These are phyloP conservation scores for Hermaeophaga mercurialis DNA, from an alignment of 2,888 invertebrate species.

Conservation along the genomic window DNA sequence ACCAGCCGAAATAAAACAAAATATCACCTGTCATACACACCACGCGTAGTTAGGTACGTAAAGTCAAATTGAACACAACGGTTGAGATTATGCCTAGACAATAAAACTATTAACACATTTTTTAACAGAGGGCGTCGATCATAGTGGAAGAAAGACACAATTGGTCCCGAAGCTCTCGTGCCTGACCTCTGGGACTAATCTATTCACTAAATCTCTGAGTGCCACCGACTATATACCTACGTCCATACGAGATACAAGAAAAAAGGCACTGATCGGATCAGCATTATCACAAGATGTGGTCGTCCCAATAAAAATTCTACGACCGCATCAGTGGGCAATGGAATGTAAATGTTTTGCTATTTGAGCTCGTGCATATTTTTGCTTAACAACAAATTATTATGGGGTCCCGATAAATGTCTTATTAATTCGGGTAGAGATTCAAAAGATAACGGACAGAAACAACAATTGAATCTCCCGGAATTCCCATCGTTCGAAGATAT, in stretches of 20 bases:
- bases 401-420: conserved; percentile 84
- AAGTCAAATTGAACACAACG: conserved; percentile 58
- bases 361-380: conserved; percentile 76
- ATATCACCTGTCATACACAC: conserved; percentile 53
- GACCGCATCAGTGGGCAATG: conserved; percentile 44
- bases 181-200: conserved; percentile 43
- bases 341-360: conserved; percentile 44
- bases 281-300: conserved; percentile 48
- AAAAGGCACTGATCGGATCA: conserved; percentile 47
- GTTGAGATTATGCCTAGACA: conserved; percentile 50
- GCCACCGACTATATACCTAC: conserved; percentile 47
- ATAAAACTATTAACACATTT: conserved; percentile 50
- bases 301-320: conserved; percentile 47
- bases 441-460: conserved; percentile 85
- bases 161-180: conserved; percentile 45
- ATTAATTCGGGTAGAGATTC: conserved; percentile 86
- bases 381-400: conserved; percentile 84
- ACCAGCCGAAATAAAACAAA: conserved; percentile 48
- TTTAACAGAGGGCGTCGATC: conserved; percentile 41
- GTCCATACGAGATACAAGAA: conserved; percentile 38
- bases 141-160: conserved; percentile 42
- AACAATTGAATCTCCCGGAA: conserved; percentile 80
- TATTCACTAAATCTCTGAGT: conserved; percentile 44
- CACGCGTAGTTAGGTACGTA: conserved; percentile 55
- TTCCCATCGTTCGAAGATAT: conserved; percentile 82